phyloP scores from a whole-genome alignment of 2,888 invertebrate genomes.

The Tetropium fuscum region DNA sequence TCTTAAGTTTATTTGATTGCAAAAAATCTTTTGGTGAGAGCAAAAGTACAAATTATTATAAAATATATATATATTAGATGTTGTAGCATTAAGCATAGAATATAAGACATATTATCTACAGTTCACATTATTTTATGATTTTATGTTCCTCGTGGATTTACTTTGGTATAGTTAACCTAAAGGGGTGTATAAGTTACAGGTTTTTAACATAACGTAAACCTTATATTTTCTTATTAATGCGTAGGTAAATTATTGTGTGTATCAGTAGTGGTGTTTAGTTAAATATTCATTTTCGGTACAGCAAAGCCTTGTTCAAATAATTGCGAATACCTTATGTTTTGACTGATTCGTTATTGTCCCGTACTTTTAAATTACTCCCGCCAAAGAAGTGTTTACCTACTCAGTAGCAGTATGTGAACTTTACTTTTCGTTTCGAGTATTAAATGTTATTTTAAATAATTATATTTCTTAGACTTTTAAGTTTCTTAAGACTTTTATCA shows the following conservation, averaged over 20 bases:
- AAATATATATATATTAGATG: constrained; percentile 22
- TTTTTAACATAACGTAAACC: no score
- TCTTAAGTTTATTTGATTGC: constrained; percentile 19
- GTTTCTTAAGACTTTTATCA: constrained; percentile 10
- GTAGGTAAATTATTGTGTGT: no score
- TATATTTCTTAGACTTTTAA: no score
- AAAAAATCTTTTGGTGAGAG: constrained; percentile 62
- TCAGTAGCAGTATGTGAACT: no score
- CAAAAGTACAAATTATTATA: constrained; percentile 63
- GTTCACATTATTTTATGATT: constrained; percentile 6
- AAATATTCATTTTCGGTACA: no score
- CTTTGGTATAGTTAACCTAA: background rate
- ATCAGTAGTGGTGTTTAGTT: no score
- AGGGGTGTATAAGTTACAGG: background rate
- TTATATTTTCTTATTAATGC: no score
- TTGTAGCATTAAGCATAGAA: constrained; percentile 14
- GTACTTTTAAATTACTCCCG: no score
- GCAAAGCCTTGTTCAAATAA: no score
- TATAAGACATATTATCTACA: constrained; percentile 9
- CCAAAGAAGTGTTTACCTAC: no score
- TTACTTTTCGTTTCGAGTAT: constrained; percentile 11
- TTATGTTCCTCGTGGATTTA: background rate
- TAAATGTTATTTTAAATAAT: constrained; percentile 20
- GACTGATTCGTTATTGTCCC: no score
- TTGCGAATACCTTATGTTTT: no score